Conservation (phyloP, 2,797 vertebrate species). For the Catamblyrhynchus diadema region DNA sequence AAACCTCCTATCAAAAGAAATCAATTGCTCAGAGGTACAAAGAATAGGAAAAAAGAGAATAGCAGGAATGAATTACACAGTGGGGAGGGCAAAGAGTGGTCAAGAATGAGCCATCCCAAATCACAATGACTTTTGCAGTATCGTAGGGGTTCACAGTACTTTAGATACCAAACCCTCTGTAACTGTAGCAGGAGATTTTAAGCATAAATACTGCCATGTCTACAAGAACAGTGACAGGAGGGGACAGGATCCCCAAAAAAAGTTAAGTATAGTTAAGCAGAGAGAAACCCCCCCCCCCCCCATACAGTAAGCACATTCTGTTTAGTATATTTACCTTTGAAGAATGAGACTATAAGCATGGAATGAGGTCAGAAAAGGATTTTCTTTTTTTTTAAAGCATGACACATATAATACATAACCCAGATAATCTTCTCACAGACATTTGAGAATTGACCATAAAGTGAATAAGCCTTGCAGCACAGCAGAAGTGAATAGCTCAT, state of each 20-base stretch:
- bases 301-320: background rate
- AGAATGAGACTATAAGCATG: background rate
- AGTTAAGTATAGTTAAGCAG: background rate
- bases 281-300: too few relatives aligned
- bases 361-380: constrained; percentile 10
- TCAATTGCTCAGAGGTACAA: background rate
- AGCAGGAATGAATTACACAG: background rate
- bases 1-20: background rate
- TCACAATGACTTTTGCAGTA: background rate
- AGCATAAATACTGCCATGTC: background rate
- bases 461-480: background rate
- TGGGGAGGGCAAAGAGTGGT: background rate
- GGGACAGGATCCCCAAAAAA: background rate
- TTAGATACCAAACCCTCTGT: background rate
- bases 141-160: background rate
- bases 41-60: background rate
- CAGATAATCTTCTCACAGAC: constrained; percentile 12
- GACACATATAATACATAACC: background rate
- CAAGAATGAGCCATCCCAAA: background rate
- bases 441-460: background rate
- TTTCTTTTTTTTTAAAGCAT: background rate
- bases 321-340: background rate
- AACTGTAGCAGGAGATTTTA: background rate
- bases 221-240: background rate
- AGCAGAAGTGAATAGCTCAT: background rate